Percentiles rank a stretch among this genome's conserved stretches.
Conservation (phyloP, 2,888 invertebrate species). For the Labia minor region DNA sequence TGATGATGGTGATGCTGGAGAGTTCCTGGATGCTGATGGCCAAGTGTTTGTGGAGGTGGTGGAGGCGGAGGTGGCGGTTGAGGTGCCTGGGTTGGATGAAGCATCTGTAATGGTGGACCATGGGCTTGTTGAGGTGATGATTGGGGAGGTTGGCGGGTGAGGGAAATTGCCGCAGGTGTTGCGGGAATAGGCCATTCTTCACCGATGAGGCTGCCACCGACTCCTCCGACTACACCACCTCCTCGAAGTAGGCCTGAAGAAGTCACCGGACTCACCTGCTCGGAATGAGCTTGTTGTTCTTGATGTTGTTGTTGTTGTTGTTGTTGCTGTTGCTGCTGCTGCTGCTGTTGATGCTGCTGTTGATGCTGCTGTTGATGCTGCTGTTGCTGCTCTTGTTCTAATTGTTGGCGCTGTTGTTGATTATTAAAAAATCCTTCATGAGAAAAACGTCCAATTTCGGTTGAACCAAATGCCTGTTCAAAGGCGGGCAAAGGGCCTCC, state of each 20-base stretch:
- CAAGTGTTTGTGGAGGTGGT: neutral
- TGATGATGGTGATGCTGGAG: no score
- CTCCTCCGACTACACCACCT: no score
- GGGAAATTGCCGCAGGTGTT: neutral
- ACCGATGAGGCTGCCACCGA: neutral
- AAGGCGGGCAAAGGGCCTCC: conserved; percentile 58
- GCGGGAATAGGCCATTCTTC: neutral
- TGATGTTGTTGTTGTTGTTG: neutral
- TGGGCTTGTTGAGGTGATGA: neutral
- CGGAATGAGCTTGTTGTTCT: neutral
- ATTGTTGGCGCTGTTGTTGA: neutral
- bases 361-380: no score
- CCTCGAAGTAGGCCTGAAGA: neutral
- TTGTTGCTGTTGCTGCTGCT: neutral
- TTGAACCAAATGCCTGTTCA: conserved; percentile 76
- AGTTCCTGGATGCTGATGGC: no score
- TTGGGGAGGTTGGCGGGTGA: neutral
- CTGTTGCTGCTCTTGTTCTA: neutral
- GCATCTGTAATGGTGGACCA: neutral
- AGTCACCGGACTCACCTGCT: neutral
- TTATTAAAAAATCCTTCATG: conserved; percentile 25
- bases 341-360: no score
- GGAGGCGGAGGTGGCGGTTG: neutral
- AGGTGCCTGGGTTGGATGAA: neutral
- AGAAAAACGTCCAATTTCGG: conserved; percentile 77